Percentiles rank a stretch among this genome's conserved stretches.
Conservation (phyloP, 1,140 invertebrate genomes). For the Monochamus saltuarius region DNA sequence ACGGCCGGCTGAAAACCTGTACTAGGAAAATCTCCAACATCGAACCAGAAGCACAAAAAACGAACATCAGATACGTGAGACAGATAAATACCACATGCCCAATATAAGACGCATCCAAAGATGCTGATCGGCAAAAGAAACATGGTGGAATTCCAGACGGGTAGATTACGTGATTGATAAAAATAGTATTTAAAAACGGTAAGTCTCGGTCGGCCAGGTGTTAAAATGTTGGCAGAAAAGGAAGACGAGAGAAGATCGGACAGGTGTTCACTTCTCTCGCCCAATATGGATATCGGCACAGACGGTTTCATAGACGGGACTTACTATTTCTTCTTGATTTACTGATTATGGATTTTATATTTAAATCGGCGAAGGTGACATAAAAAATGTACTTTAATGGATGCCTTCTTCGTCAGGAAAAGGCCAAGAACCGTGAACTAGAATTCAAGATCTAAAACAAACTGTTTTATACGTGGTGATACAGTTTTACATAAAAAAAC, state of each 20-base stretch:
- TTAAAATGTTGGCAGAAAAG: constrained; percentile 8
- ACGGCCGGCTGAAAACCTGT: too few species aligned
- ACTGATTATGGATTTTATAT: constrained; percentile 13
- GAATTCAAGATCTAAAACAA: too few species aligned
- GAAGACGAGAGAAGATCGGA: constrained; percentile 4
- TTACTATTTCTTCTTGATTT: constrained; percentile 14
- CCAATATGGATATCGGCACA: constrained; percentile 10
- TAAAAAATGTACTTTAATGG: neutral
- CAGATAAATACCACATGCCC: too few species aligned
- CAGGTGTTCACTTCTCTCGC: neutral
- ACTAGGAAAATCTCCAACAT: too few species aligned
- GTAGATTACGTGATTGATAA: constrained; percentile 13
- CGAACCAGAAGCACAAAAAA: too few species aligned
- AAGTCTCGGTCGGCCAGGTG: constrained; percentile 6
- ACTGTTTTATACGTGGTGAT: too few species aligned
- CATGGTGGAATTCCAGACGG: neutral
- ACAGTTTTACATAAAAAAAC: too few species aligned
- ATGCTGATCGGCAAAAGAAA: neutral
- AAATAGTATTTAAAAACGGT: constrained; percentile 12
- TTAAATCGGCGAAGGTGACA: constrained; percentile 11
- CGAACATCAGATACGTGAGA: too few species aligned
- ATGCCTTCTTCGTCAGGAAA: too few species aligned
- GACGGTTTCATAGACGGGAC: constrained; percentile 14
- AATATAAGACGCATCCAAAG: too few species aligned
- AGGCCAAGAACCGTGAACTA: too few species aligned